These are phyloP conservation scores for Drosophila putrida DNA, from an alignment of 2,888 invertebrate genomes.

Conservation along the genomic window DNA sequence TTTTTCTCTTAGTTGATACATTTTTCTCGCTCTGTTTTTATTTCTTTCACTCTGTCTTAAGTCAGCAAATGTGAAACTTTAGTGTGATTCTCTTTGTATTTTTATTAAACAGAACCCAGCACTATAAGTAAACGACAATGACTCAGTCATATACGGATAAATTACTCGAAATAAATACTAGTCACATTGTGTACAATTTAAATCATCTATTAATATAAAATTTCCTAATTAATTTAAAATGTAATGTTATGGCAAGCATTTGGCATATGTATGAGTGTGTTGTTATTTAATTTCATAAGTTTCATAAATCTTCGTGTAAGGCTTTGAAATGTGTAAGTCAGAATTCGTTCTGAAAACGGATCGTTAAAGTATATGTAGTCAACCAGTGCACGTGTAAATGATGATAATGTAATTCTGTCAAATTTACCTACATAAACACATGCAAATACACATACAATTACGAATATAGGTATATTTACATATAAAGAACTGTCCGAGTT, in stretches of 20 bases:
- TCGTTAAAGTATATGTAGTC: background rate
- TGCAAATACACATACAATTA: background rate
- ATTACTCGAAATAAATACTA: background rate
- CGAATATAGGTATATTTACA: constrained; percentile 11
- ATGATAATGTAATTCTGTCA: constrained; percentile 4
- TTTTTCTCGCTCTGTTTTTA: too few relatives aligned
- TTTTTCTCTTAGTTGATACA: too few relatives aligned
- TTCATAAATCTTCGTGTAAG: too few relatives aligned
- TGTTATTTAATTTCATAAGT: too few relatives aligned
- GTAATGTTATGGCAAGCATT: too few relatives aligned
- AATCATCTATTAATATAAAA: background rate
- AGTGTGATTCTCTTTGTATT: too few relatives aligned
- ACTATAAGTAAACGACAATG: too few relatives aligned
- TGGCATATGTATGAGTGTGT: too few relatives aligned
- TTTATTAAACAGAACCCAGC: too few relatives aligned
- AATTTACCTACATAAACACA: constrained; percentile 1
- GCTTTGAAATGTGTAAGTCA: background rate
- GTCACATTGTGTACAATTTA: background rate
- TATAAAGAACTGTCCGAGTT: constrained; percentile 29
- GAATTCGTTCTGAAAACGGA: background rate
- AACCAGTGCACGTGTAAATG: constrained; percentile 7
- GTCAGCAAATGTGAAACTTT: too few relatives aligned
- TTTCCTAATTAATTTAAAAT: background rate
- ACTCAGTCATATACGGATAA: background rate
- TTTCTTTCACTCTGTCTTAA: too few relatives aligned